phyloP scores from a whole-genome alignment of 2,888 invertebrate genomes.

The Dyspetes luteomarginatus region DNA sequence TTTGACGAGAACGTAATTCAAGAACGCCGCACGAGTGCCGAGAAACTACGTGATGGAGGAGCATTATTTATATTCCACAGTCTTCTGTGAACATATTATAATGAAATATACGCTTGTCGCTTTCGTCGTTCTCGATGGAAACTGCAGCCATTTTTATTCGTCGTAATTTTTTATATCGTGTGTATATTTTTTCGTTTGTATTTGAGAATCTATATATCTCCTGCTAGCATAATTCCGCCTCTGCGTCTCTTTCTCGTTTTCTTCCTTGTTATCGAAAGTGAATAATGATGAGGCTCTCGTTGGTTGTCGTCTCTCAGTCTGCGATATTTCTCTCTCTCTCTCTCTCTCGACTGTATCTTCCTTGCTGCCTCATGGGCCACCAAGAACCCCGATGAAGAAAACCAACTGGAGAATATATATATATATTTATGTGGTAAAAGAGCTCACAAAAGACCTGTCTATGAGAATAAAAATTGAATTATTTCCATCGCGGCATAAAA shows the following conservation, averaged over 20 bases:
- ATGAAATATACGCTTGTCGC: slow-evolving; percentile 43
- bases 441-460: slow-evolving; percentile 50
- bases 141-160: slow-evolving; percentile 6
- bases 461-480: slow-evolving; percentile 14
- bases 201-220: background rate
- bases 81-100: slow-evolving; percentile 12
- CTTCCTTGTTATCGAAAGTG: slow-evolving; percentile 58
- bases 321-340: background rate
- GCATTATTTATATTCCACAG: slow-evolving; percentile 51
- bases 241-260: slow-evolving; percentile 16
- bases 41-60: slow-evolving; percentile 64
- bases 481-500: slow-evolving; percentile 29
- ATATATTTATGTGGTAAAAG: slow-evolving; percentile 32
- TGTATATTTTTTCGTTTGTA: slow-evolving; percentile 10
- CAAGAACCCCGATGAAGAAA: slow-evolving; percentile 30
- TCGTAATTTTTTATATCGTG: slow-evolving; percentile 17
- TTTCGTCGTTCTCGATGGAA: slow-evolving; percentile 31
- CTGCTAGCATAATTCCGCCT: slow-evolving; percentile 10
- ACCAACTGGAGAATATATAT: slow-evolving; percentile 21
- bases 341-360: slow-evolving; percentile 16
- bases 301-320: slow-evolving; percentile 24
- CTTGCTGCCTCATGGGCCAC: slow-evolving; percentile 41
- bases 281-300: slow-evolving; percentile 54
- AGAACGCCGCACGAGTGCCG: slow-evolving; percentile 64
- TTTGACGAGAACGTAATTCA: slow-evolving; percentile 67